Conservation (phyloP, 2,888 invertebrate species). For the Cephus spinipes region DNA sequence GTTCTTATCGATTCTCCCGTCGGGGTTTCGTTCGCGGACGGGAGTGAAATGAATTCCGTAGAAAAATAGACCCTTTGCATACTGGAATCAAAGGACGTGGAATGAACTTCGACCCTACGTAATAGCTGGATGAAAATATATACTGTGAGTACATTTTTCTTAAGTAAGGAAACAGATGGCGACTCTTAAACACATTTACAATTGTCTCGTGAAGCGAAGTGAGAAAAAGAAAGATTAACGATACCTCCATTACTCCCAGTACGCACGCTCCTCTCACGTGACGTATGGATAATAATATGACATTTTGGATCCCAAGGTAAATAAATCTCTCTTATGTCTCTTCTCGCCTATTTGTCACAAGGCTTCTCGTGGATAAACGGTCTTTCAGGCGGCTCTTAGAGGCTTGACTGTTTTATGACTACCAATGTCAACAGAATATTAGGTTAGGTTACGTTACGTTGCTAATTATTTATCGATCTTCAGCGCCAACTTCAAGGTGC, state of each 20-base stretch:
- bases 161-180: background rate
- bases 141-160: background rate
- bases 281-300: background rate
- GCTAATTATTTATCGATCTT: background rate
- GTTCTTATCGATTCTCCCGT: slow-evolving; percentile 47
- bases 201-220: background rate
- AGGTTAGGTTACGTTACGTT: background rate
- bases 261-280: background rate
- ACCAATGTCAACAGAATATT: background rate
- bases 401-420: background rate
- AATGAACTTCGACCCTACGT: background rate
- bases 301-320: background rate
- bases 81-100: background rate
- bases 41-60: background rate
- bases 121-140: background rate
- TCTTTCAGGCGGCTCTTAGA: background rate
- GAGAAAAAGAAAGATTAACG: background rate
- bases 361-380: background rate
- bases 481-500: background rate
- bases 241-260: background rate
- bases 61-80: background rate
- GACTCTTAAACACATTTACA: background rate
- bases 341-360: background rate
- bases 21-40: slow-evolving; percentile 33
- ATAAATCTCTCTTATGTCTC: background rate